These are phyloP conservation scores for Alligator mississippiensis DNA, from an alignment of 2,113 vertebrate species.

Conservation along the genomic window DNA sequence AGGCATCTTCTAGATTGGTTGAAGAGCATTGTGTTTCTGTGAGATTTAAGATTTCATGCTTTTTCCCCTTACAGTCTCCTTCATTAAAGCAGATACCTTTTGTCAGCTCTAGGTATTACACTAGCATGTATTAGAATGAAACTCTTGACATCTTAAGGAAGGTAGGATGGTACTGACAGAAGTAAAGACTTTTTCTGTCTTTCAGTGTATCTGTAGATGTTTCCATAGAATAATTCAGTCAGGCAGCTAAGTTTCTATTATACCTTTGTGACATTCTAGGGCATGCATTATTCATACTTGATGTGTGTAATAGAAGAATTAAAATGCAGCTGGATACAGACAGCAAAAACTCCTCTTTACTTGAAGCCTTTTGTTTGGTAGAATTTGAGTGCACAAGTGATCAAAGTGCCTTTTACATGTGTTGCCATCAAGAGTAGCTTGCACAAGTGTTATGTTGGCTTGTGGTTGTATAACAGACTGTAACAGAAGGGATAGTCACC, in stretches of 20 bases:
- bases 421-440: constrained; percentile 29
- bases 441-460: background rate
- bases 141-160: background rate
- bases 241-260: constrained; percentile 60
- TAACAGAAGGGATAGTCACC: too few relatives aligned
- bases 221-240: constrained; percentile 60
- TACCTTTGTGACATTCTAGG: constrained; percentile 60
- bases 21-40: constrained; percentile 17
- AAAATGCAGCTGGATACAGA: constrained; percentile 38
- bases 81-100: constrained; percentile 6
- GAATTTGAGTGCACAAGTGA: constrained; percentile 32
- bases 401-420: constrained; percentile 30
- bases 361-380: constrained; percentile 47
- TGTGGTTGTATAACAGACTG: too few relatives aligned
- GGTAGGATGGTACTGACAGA: background rate
- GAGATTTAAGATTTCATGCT: constrained; percentile 4
- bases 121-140: background rate
- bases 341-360: background rate
- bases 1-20: background rate
- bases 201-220: background rate
- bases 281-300: constrained; percentile 67
- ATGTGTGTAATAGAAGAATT: constrained; percentile 23
- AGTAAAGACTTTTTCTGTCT: constrained; percentile 21
- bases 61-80: background rate
- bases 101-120: background rate